phyloP scores from a whole-genome alignment of 2,797 vertebrate species.

The Rhadinocentrus ornatus region DNA sequence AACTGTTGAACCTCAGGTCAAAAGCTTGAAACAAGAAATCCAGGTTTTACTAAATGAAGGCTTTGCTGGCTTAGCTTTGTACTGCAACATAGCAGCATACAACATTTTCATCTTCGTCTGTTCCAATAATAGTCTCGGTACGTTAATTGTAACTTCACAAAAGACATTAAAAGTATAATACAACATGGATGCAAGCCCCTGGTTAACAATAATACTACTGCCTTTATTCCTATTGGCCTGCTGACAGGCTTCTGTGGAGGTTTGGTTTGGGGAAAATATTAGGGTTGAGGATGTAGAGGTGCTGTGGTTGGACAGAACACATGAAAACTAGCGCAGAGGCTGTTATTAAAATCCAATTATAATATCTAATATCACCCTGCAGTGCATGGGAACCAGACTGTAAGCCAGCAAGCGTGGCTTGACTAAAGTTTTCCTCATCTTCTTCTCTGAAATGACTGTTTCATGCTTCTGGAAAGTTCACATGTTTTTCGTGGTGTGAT shows the following conservation, averaged over 20 bases:
- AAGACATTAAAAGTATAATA: not conserved
- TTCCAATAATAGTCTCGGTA: not conserved
- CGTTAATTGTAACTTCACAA: not conserved
- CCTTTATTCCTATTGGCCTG: constrained; percentile 31
- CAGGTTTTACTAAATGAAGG: not conserved
- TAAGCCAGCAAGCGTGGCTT: constrained; percentile 36
- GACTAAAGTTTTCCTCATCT: constrained; percentile 19
- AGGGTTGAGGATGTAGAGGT: constrained; percentile 36
- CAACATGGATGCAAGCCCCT: constrained; percentile 2
- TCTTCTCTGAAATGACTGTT: constrained; percentile 19
- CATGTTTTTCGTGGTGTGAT: not conserved
- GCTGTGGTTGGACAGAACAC: constrained; percentile 46
- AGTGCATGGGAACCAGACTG: constrained; percentile 49
- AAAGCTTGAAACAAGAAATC: not conserved
- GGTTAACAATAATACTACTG: constrained; percentile 15
- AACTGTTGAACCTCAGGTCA: not conserved
- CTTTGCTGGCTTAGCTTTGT: not conserved
- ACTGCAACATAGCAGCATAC: not conserved
- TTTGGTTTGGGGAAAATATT: constrained; percentile 42
- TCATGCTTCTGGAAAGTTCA: constrained; percentile 4
- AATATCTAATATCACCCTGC: constrained; percentile 51
- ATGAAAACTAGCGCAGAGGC: constrained; percentile 32
- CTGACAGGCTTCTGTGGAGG: constrained; percentile 24
- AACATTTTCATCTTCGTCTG: not conserved
- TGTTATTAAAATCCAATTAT: constrained; percentile 63